phyloP scores from a whole-genome alignment of 2,797 vertebrate species.

The Aldrovandia affinis region DNA sequence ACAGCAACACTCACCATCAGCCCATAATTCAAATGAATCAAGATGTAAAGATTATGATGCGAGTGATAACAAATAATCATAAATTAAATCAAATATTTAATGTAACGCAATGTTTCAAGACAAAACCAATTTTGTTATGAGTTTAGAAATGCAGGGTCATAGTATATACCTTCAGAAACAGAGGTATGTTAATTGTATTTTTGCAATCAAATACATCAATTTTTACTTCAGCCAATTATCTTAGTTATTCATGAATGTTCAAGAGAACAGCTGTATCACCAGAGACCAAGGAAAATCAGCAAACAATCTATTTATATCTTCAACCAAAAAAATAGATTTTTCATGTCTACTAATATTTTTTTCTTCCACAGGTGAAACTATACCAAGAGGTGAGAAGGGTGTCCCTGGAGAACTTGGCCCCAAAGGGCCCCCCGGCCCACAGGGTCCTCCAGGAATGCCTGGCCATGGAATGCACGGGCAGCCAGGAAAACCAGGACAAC shows the following conservation, averaged over 20 bases:
- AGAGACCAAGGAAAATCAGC: not conserved
- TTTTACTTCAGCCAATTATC: too few relatives aligned
- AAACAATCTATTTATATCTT: not conserved
- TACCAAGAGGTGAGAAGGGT: conserved; percentile 86
- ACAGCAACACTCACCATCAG: too few relatives aligned
- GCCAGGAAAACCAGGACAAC: conserved; percentile 87
- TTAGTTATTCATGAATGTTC: too few relatives aligned
- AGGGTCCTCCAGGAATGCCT: conserved; percentile 80
- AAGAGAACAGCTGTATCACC: conserved; percentile 7
- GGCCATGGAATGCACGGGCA: conserved; percentile 86
- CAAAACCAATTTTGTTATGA: not conserved
- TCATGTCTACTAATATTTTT: not conserved
- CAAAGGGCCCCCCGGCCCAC: conserved; percentile 85
- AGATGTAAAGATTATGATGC: too few relatives aligned
- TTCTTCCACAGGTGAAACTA: conserved; percentile 68
- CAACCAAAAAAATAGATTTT: not conserved
- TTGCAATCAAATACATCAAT: too few relatives aligned
- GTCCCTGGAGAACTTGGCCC: conserved; percentile 80
- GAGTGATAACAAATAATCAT: not conserved
- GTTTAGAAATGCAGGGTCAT: too few relatives aligned
- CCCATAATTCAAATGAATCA: too few relatives aligned
- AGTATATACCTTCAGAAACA: too few relatives aligned
- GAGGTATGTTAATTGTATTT: too few relatives aligned
- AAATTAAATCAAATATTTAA: not conserved
- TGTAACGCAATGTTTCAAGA: too few relatives aligned